phyloP scores from a whole-genome alignment of 2,113 vertebrate species.

The Ciconia stormi region DNA sequence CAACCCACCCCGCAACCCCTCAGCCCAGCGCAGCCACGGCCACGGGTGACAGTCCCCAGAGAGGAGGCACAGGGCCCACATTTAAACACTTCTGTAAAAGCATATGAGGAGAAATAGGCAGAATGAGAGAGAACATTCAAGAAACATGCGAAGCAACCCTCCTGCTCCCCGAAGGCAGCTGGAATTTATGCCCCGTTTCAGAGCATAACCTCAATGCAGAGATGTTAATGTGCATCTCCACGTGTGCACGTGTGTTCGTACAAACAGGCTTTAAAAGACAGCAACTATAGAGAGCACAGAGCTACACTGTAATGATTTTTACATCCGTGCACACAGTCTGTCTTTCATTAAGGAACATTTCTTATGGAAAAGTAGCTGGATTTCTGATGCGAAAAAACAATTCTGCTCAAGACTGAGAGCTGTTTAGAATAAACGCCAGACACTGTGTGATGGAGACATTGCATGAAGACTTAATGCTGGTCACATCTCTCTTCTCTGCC shows the following conservation, averaged over 20 bases:
- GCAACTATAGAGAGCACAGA: background rate
- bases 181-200: background rate
- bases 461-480: constrained; percentile 57
- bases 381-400: constrained; percentile 36
- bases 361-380: constrained; percentile 1
- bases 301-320: background rate
- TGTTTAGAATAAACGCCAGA: constrained; percentile 58
- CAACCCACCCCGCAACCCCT: no score
- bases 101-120: background rate
- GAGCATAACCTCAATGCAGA: background rate
- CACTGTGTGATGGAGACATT: constrained; percentile 55
- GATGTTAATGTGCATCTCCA: background rate
- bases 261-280: background rate
- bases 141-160: background rate
- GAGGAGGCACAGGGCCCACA: no score
- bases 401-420: constrained; percentile 32
- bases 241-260: background rate
- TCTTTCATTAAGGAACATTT: constrained; percentile 17
- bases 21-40: accelerated
- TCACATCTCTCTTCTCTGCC: constrained; percentile 60
- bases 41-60: accelerated
- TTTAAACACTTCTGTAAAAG: background rate
- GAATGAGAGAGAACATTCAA: background rate
- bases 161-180: background rate
- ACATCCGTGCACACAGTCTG: background rate